Conservation (phyloP, 1,140 invertebrate species). For the Danaus plexippus region DNA sequence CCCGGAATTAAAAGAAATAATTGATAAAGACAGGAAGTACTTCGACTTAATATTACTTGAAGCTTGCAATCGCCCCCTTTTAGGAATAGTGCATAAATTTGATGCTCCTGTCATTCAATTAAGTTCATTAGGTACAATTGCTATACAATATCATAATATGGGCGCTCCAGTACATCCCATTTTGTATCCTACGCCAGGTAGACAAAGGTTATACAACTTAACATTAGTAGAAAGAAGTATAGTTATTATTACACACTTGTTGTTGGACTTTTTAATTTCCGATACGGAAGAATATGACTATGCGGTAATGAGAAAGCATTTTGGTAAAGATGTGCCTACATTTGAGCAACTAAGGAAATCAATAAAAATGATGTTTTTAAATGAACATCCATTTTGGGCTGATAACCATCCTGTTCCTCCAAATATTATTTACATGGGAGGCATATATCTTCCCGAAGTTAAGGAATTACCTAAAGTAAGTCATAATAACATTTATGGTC, state of each 20-base stretch:
- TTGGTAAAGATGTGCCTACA: constrained; percentile 46
- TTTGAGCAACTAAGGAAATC: constrained; percentile 57
- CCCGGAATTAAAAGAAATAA: constrained; percentile 34
- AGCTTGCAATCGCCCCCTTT: constrained; percentile 20
- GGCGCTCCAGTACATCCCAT: constrained; percentile 66
- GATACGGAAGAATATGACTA: constrained; percentile 28
- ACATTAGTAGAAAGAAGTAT: constrained; percentile 40
- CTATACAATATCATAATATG: constrained; percentile 29
- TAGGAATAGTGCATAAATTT: constrained; percentile 48
- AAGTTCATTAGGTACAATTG: constrained; percentile 36
- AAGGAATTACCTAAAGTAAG: constrained; percentile 31
- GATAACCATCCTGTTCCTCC: constrained; percentile 55
- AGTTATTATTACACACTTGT: constrained; percentile 27
- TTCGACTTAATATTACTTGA: constrained; percentile 53
- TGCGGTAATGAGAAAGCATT: constrained; percentile 39
- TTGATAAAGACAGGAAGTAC: constrained; percentile 29
- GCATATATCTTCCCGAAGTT: constrained; percentile 54
- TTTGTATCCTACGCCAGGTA: constrained; percentile 52
- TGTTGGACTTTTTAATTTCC: constrained; percentile 4
- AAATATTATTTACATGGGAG: constrained; percentile 60
- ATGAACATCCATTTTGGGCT: constrained; percentile 58
- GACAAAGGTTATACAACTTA: constrained; percentile 31
- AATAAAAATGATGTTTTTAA: constrained; percentile 67
- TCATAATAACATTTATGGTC: background rate
- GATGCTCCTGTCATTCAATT: constrained; percentile 57